Evolutionary conservation across 2,797 vertebrate genomes (phyloP), one percentile per base, ranked within the genome.

Genomic region (Acanthornis magna): DNA sequence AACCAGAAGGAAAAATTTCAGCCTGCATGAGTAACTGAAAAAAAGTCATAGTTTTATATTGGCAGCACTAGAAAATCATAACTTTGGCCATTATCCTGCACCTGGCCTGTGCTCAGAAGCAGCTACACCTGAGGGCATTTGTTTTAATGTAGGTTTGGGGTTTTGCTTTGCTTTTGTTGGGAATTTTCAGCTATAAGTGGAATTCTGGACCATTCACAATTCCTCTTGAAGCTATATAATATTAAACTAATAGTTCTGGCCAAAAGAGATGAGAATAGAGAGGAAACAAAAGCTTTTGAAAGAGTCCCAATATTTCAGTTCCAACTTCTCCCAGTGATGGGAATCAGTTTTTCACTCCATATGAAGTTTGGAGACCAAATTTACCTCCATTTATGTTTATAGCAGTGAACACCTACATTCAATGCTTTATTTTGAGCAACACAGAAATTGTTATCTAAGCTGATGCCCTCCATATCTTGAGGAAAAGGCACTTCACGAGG

Each of bases 1-100:
- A 93, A 96, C 72, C 68, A 94, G 71, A 80, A 92, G 89, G 72
- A 87, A 95, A 94, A 94, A 85, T 43, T 92, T 87, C 84, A 91
- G 84, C 48, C 15, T 68, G 53, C 13, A 53, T 29, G 60, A 93
- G n/a, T 57, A 94, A 90, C 34, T 82, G 29, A 50, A 71, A 88
- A 74, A 63, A 57, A 58, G 7, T 50, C 6, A 30, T 16, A 26
- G 29, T 34, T 94, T 92, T 87, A 47, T 61, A 79, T 2, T 67
- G 71, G 77, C 77, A 74, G 50, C 48, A 72, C 55, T 65, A 65
- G 38, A 83, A 92, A 77, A 77, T 57, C 47, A 55, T 61, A 83
- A 79, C 30, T 42, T 60, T 53, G 54, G 72, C 38, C 62, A 25
- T 50, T 80, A 32, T 34, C 58, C 70, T 68, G 85, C 57, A 67